phyloP scores from a whole-genome alignment of 37 sponge, comb jelly and placozoan species.

The Beroe ovata region DNA sequence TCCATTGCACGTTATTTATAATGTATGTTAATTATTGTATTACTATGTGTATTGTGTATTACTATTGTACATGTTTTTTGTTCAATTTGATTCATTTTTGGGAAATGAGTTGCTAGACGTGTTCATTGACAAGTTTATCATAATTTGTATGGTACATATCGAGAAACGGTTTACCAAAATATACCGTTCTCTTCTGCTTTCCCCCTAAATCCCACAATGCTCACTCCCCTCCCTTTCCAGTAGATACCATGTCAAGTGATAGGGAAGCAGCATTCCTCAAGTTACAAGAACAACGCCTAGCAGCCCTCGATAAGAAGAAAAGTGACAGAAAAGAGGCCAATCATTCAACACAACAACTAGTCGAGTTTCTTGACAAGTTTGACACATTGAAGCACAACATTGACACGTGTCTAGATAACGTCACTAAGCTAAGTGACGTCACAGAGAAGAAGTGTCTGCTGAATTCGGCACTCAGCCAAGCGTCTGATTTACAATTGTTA shows the following conservation, averaged over 20 bases:
- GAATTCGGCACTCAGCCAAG: neutral
- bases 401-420: neutral
- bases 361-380: slow-evolving; percentile 1
- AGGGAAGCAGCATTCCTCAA: slow-evolving; percentile 26
- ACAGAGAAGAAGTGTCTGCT: slow-evolving; percentile 7
- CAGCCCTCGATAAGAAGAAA: slow-evolving; percentile 57
- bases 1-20: too few species aligned
- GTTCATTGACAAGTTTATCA: too few species aligned
- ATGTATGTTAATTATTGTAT: too few species aligned
- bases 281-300: slow-evolving; percentile 15
- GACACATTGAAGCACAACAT: neutral
- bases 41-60: too few species aligned
- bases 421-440: neutral
- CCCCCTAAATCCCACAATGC: too few species aligned
- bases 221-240: neutral
- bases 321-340: slow-evolving; percentile 42
- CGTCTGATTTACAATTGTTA: neutral
- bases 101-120: too few species aligned
- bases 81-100: too few species aligned
- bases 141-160: too few species aligned
- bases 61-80: too few species aligned
- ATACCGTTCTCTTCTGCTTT: too few species aligned
- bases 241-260: neutral
- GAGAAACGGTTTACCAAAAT: too few species aligned
- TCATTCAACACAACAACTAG: neutral